Conservation (phyloP, 2,797 vertebrate species). For the Myripristis murdjan region DNA sequence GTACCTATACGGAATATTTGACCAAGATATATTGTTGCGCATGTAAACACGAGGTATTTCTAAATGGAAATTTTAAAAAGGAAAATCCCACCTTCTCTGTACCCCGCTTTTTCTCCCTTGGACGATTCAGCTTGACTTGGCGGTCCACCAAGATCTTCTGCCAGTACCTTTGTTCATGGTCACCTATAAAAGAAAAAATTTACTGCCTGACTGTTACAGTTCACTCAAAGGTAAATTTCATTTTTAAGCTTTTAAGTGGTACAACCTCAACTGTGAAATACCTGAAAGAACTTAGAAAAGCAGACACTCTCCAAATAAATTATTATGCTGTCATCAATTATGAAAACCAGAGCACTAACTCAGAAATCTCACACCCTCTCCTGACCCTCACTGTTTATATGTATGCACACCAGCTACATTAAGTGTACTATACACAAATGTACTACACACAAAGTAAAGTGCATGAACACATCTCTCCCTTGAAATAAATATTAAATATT, state of each 20-base stretch:
- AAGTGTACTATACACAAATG: not conserved
- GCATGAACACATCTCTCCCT: not conserved
- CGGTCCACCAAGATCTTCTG: slow-evolving; percentile 99
- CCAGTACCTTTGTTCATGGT: slow-evolving; percentile 97
- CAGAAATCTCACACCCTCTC: not conserved
- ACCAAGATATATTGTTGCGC: not conserved
- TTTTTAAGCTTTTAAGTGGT: not conserved
- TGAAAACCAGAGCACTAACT: slow-evolving; percentile 12
- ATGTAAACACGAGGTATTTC: not conserved
- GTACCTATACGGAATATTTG: not conserved
- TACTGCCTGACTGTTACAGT: too few relatives aligned
- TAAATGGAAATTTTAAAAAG: not conserved
- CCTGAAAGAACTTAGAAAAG: slow-evolving; percentile 8
- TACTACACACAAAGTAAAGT: not conserved
- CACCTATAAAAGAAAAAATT: slow-evolving; percentile 81
- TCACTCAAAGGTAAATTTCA: not conserved
- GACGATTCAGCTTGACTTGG: slow-evolving; percentile 96
- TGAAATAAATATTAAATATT: too few relatives aligned
- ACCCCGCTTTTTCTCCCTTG: slow-evolving; percentile 96
- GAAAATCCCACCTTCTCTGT: slow-evolving; percentile 91
- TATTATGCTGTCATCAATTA: slow-evolving; percentile 34
- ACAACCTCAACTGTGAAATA: not conserved
- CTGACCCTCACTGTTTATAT: not conserved
- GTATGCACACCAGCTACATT: not conserved
- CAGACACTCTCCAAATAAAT: not conserved